phyloP scores from a whole-genome alignment of 1,140 invertebrate species.

The Agrypnia vestita region DNA sequence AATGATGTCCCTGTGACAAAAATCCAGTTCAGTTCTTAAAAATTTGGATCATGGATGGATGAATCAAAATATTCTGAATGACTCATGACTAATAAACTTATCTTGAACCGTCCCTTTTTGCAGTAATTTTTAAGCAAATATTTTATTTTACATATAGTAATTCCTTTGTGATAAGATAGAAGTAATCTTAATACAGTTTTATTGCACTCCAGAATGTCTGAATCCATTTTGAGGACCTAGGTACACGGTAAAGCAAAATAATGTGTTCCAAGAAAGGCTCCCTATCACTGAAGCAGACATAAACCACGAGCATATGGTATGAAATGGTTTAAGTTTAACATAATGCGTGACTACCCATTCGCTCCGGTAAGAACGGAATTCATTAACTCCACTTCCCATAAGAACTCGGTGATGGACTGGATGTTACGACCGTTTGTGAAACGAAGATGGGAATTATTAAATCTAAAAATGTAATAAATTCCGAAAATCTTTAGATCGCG shows the following conservation, averaged over 20 bases:
- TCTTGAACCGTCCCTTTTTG: too few species aligned
- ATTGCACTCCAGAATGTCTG: too few species aligned
- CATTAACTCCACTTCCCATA: slow-evolving; percentile 46
- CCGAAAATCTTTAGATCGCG: background rate
- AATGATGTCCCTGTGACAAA: too few species aligned
- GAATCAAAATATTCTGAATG: too few species aligned
- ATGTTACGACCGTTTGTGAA: background rate
- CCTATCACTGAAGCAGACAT: slow-evolving; percentile 16
- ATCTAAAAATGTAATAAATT: slow-evolving; percentile 17
- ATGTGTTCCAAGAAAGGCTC: slow-evolving; percentile 23
- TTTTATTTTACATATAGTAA: too few species aligned
- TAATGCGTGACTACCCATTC: slow-evolving; percentile 53
- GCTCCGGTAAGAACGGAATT: slow-evolving; percentile 46
- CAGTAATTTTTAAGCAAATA: too few species aligned
- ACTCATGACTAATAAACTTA: too few species aligned
- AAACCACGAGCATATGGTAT: slow-evolving; percentile 32
- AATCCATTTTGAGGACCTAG: too few species aligned
- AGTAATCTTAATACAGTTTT: too few species aligned
- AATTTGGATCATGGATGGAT: too few species aligned
- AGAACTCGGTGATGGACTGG: slow-evolving; percentile 16
- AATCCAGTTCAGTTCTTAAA: too few species aligned
- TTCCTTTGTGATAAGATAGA: too few species aligned
- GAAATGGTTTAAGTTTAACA: slow-evolving; percentile 40
- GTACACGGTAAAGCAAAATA: background rate
- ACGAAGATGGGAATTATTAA: slow-evolving; percentile 16